phyloP scores from a whole-genome alignment of 2,888 invertebrate genomes.

The Aphodius granarius region DNA sequence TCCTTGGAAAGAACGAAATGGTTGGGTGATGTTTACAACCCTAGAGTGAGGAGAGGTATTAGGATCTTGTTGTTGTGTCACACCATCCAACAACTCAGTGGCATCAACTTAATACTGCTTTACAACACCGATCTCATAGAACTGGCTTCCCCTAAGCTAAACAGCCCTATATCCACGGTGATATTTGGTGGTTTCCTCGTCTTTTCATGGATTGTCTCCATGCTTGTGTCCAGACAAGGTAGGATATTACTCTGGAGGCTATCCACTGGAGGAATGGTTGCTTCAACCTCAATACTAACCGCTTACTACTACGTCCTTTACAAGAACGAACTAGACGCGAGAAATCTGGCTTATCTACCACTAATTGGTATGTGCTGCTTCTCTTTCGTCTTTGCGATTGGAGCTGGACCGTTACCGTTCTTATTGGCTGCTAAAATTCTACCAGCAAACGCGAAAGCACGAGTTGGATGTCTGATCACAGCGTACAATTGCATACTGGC shows the following conservation, averaged over 20 bases:
- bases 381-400: background rate
- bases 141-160: background rate
- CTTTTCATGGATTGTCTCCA: background rate
- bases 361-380: background rate
- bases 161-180: background rate
- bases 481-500: background rate
- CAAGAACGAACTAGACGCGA: background rate
- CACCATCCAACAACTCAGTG: background rate
- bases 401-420: background rate
- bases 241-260: background rate
- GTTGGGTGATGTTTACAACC: background rate
- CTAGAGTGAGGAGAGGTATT: background rate
- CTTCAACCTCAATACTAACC: background rate
- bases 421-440: background rate
- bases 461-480: background rate
- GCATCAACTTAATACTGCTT: background rate
- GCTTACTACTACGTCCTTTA: background rate
- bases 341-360: background rate
- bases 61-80: background rate
- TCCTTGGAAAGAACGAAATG: background rate
- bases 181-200: background rate
- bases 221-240: background rate
- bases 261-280: background rate
- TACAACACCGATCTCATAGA: background rate
- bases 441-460: background rate